These are phyloP conservation scores for Ispidina lecontei DNA, from an alignment of 2,797 vertebrate genomes.

Conservation along the genomic window DNA sequence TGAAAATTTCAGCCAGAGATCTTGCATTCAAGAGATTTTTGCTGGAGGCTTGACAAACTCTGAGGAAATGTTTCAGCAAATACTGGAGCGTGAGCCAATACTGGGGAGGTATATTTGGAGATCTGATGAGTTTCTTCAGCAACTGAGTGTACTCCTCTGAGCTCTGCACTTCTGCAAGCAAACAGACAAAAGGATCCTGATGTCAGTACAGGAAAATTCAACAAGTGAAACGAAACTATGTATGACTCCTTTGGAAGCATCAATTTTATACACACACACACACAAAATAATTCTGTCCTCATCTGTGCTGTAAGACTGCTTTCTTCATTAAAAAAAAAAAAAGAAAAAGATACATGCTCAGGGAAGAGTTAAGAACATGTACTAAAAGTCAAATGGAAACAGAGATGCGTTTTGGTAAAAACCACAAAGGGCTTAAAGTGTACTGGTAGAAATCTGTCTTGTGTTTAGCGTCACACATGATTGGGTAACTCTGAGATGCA, in stretches of 20 bases:
- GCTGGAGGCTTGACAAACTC: slow-evolving; percentile 87
- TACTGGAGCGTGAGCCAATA: slow-evolving; percentile 95
- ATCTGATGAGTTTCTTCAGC: slow-evolving; percentile 86
- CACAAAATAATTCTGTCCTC: neutral
- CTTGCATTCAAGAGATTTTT: slow-evolving; percentile 90
- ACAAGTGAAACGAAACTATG: neutral
- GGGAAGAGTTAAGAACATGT: neutral
- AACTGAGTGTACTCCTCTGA: slow-evolving; percentile 89
- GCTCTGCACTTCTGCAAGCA: slow-evolving; percentile 85
- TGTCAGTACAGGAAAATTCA: neutral
- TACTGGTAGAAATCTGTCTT: slow-evolving; percentile 78
- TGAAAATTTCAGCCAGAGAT: slow-evolving; percentile 92
- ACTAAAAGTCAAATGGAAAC: slow-evolving; percentile 70
- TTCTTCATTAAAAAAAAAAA: slow-evolving; percentile 38
- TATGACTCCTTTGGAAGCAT: neutral
- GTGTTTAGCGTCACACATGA: slow-evolving; percentile 80
- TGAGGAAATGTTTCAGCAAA: slow-evolving; percentile 92
- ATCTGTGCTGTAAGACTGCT: neutral
- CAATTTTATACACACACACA: neutral
- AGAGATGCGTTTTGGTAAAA: slow-evolving; percentile 71
- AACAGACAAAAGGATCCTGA: slow-evolving; percentile 27
- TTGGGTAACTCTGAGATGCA: slow-evolving; percentile 81
- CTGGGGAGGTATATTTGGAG: slow-evolving; percentile 88
- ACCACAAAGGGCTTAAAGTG: slow-evolving; percentile 78
- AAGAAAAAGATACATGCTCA: neutral